Evolutionary conservation across 2,888 invertebrate species (phyloP).

Genomic region (Horisme vitalbata): DNA sequence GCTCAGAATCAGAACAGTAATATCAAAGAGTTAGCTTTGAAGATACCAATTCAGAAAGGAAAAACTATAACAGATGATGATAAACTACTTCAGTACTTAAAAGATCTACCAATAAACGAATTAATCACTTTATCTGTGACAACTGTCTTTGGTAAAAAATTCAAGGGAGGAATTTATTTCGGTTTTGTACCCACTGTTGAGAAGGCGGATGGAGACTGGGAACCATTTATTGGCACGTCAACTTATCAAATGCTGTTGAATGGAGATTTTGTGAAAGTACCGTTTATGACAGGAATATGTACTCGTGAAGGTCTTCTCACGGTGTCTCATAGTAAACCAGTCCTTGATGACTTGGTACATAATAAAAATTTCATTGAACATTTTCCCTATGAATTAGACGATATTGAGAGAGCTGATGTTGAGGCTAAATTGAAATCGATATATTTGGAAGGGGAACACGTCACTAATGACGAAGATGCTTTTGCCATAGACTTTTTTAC

Average conservation of each 20-base stretch:
- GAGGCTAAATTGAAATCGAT: constrained; percentile 57
- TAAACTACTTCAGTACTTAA: constrained; percentile 57
- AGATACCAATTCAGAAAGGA: constrained; percentile 54
- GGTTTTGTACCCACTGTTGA: constrained; percentile 77
- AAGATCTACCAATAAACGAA: constrained; percentile 53
- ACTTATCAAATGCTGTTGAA: constrained; percentile 58
- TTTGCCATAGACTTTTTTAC: constrained; percentile 72
- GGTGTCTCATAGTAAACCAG: constrained; percentile 35
- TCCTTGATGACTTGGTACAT: constrained; percentile 42
- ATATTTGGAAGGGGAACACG: constrained; percentile 68
- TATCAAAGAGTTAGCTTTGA: constrained; percentile 51
- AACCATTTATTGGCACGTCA: constrained; percentile 67
- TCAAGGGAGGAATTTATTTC: constrained; percentile 66
- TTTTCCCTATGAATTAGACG: constrained; percentile 56
- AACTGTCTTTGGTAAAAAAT: constrained; percentile 42
- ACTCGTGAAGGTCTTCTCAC: constrained; percentile 71
- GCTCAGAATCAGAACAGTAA: constrained; percentile 53
- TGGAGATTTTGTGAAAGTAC: constrained; percentile 74
- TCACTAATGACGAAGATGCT: constrained; percentile 58
- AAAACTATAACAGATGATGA: constrained; percentile 43
- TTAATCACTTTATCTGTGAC: constrained; percentile 55
- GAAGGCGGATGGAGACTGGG: constrained; percentile 62
- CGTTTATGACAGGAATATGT: constrained; percentile 76
- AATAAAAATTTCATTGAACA: constrained; percentile 55
- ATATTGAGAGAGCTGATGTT: constrained; percentile 44